Base-by-base conservation (phyloP, 2,797 vertebrate species). In the Lacerta agilis region DNA sequence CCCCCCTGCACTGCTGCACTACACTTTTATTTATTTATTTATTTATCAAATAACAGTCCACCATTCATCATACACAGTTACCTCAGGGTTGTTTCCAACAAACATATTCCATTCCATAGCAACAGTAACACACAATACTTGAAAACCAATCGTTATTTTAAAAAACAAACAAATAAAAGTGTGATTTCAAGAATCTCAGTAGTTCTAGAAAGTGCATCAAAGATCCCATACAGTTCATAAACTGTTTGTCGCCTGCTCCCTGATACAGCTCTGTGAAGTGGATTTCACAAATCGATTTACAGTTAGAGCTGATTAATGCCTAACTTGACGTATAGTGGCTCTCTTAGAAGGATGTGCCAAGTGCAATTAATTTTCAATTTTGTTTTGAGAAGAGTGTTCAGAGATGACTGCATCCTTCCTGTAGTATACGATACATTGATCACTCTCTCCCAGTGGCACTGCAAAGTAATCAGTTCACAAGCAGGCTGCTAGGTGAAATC, bases 341-440 rank as follows among this genome's bases (percentile, higher is more conserved):
- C 23, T 61, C n/a, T 58, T 82, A 69, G 27, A 77, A 10, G 15
- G 61, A 69, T 78, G 20, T 77, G 49, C 75, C 58, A 82, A 29
- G n/a, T 82, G 77, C 10, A 67, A 76, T 41, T 82, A 88, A 17
- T 33, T 86, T 86, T 82, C 45, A 29, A 45, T 77, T 82, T 77
- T 25, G 27, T 78, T 29, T 15, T 72, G 38, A 55, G 13, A 75
- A 38, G 25, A 17, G 9, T 27, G 10, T 49, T 38, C 55, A n/a
- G 41, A 3, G 38, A 41, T 25, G 9, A 61, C 23, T 29, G 2
- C 25, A 87, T 83, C 67, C n/a, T 83, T 83, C 41, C 85, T 87
- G 33, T 67, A 8, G n/a, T 27, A 79, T 64, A 33, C 79, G 67
- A 49, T 78, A 66, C 25, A 79, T 9, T 66, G 9, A 84, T 72